Evolutionary conservation across 2,113 vertebrate genomes (phyloP).

Genomic region (Chelonoidis abingdonii): DNA sequence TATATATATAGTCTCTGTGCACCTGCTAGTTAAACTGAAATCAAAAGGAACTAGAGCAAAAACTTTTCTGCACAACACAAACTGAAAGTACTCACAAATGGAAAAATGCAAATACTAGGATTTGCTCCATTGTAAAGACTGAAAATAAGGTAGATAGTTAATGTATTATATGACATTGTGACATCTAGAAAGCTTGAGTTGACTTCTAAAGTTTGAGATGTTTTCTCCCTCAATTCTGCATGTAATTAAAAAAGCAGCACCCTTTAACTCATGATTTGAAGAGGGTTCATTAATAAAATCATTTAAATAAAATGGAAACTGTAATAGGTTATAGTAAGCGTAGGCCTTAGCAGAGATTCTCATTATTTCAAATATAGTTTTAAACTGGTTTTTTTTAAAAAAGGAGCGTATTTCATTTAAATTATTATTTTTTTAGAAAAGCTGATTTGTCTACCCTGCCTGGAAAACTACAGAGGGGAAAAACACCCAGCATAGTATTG

Average conservation of each 20-base stretch:
- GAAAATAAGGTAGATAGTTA: background rate
- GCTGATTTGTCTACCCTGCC: background rate
- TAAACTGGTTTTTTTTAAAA: background rate
- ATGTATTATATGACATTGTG: background rate
- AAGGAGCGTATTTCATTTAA: background rate
- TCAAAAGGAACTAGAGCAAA: background rate
- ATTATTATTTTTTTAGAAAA: background rate
- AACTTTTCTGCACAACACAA: background rate
- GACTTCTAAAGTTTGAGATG: background rate
- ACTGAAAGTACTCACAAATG: background rate
- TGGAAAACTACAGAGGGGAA: background rate
- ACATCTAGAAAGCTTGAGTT: background rate
- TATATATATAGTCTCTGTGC: background rate
- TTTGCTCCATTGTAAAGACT: background rate
- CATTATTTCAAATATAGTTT: background rate
- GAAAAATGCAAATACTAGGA: background rate
- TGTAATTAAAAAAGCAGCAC: background rate
- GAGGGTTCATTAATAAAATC: background rate
- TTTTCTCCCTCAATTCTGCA: background rate
- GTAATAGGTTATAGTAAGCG: background rate
- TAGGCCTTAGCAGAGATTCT: background rate
- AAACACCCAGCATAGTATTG: background rate
- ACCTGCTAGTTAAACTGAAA: background rate
- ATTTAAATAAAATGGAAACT: rapidly evolving
- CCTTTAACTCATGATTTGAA: background rate